phyloP scores from a whole-genome alignment of 2,113 vertebrate genomes.

The Lanius ludovicianus region DNA sequence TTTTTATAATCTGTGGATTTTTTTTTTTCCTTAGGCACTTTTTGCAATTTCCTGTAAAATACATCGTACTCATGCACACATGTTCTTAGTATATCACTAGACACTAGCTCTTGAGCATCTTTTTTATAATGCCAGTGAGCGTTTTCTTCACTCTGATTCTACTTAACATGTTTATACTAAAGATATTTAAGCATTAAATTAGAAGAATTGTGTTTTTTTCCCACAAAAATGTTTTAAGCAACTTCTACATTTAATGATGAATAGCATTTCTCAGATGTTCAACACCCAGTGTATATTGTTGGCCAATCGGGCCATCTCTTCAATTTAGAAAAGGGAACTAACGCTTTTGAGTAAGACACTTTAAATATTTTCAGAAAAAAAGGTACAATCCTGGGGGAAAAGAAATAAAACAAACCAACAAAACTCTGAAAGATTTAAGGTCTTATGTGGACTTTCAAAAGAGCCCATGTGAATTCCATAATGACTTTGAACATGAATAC shows the following conservation, averaged over 20 bases:
- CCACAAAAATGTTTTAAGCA: not conserved
- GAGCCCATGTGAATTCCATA: not conserved
- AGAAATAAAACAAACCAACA: accelerated
- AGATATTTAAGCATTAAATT: not conserved
- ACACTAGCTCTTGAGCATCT: not conserved
- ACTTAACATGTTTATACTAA: not conserved
- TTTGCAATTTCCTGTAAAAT: not conserved
- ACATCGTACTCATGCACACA: not conserved
- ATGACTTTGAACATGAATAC: not conserved
- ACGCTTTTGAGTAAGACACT: not conserved
- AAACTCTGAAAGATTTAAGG: not conserved
- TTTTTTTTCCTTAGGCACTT: not conserved
- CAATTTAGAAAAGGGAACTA: not conserved
- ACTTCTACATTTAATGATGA: not conserved
- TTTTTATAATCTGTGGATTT: not conserved
- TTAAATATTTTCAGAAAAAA: not conserved
- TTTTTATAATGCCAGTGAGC: not conserved
- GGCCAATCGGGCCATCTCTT: not conserved
- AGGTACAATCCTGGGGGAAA: not conserved
- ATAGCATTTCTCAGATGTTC: not conserved
- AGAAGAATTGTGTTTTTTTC: not conserved
- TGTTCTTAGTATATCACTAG: not conserved
- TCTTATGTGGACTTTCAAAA: not conserved
- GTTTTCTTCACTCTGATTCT: not conserved
- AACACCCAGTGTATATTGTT: not conserved